These are phyloP conservation scores for Neodiprion fabricii DNA, from an alignment of 1,140 invertebrate species.

Conservation along the genomic window DNA sequence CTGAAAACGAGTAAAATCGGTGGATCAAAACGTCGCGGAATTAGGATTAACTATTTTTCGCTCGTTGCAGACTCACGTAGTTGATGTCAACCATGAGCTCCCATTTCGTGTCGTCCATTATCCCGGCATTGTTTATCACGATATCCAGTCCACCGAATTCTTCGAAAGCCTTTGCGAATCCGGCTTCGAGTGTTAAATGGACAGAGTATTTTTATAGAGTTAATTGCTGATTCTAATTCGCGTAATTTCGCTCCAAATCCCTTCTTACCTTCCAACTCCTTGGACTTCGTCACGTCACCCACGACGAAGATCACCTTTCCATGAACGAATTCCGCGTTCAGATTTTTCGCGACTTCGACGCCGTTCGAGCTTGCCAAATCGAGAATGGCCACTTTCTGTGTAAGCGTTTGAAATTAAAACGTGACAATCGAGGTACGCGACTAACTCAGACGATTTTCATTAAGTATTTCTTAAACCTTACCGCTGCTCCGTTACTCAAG, in stretches of 20 bases:
- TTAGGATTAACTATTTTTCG: neutral
- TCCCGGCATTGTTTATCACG: constrained; percentile 68
- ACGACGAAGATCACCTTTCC: constrained; percentile 57
- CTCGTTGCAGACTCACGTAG: constrained; percentile 43
- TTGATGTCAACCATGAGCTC: constrained; percentile 56
- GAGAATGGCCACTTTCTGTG: constrained; percentile 46
- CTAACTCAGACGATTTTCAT: no score
- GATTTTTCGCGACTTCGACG: constrained; percentile 39
- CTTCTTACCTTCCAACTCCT: constrained; percentile 46
- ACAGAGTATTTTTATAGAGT: constrained; percentile 10
- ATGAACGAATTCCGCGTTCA: constrained; percentile 58
- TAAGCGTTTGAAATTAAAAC: neutral
- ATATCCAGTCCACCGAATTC: constrained; percentile 62
- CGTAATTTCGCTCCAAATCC: neutral
- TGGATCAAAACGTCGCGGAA: constrained; percentile 8
- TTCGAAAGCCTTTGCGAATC: constrained; percentile 45
- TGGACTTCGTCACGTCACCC: constrained; percentile 58
- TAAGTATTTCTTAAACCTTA: constrained; percentile 30
- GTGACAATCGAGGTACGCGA: no score
- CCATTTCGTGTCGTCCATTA: constrained; percentile 63
- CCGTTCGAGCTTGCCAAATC: constrained; percentile 52
- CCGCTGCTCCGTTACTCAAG: constrained; percentile 57
- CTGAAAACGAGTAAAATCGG: constrained; percentile 22
- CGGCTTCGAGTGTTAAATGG: constrained; percentile 35
- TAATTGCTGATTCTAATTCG: constrained; percentile 6